These are phyloP conservation scores for Otolemur garnettii DNA, from an alignment of 2,113 vertebrate species.

Conservation along the genomic window DNA sequence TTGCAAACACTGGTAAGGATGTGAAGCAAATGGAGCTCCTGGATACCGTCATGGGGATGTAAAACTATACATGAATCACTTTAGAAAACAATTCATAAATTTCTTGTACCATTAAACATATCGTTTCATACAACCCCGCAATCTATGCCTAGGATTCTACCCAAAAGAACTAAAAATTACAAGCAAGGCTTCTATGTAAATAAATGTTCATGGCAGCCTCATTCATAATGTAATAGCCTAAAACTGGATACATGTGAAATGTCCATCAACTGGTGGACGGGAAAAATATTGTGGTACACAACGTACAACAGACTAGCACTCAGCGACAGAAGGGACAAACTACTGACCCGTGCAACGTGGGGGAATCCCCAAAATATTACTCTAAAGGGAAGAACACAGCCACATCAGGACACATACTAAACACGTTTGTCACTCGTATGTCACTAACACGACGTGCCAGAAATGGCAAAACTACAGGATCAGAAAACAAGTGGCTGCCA, in stretches of 20 bases:
- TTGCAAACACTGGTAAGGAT: neutral
- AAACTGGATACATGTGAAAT: neutral
- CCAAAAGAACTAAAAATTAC: conserved; percentile 34
- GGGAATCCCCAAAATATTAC: neutral
- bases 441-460: neutral
- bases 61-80: neutral
- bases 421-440: neutral
- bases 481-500: neutral
- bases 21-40: neutral
- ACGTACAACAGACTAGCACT: neutral
- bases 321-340: neutral
- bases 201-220: neutral
- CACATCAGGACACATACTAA: neutral
- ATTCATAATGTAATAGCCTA: neutral
- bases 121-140: neutral
- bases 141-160: neutral
- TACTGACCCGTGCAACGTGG: neutral
- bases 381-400: neutral
- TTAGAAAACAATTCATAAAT: conserved; percentile 1
- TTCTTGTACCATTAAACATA: conserved; percentile 12
- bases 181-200: neutral
- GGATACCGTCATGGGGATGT: neutral
- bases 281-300: neutral
- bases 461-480: neutral
- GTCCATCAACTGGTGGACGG: neutral